A percentile compares a stretch with the other conserved stretches of the same genome.
phyloP scores from a whole-genome alignment of 2,888 invertebrate species.

The Lithophane socia region DNA sequence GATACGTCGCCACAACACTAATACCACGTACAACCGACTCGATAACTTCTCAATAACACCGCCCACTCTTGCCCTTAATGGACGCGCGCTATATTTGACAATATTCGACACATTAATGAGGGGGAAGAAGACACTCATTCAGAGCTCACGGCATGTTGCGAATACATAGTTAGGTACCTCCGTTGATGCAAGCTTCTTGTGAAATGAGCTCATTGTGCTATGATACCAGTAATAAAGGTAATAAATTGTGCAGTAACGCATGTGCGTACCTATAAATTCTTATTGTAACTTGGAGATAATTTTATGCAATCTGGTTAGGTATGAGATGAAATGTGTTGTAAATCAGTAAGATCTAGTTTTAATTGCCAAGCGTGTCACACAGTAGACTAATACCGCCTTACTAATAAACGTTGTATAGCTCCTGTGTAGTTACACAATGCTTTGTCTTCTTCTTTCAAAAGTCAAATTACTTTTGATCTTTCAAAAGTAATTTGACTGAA shows the following conservation, averaged over 20 bases:
- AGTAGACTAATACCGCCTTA: no score
- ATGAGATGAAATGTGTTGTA: not conserved
- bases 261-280: constrained; percentile 42
- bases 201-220: constrained; percentile 60
- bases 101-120: constrained; percentile 86
- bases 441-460: no score
- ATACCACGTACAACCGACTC: constrained; percentile 61
- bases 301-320: constrained; percentile 15
- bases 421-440: no score
- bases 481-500: no score
- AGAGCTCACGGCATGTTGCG: constrained; percentile 60
- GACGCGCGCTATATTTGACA: constrained; percentile 83
- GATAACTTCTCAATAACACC: constrained; percentile 78
- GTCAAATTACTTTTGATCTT: no score
- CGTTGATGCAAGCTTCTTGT: constrained; percentile 59
- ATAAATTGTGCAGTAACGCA: constrained; percentile 41
- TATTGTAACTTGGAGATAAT: constrained; percentile 39
- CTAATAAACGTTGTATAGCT: no score
- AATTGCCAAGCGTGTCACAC: not conserved
- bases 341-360: constrained; percentile 6
- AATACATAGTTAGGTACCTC: constrained; percentile 54
- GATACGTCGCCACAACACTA: constrained; percentile 59
- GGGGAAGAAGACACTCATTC: constrained; percentile 71
- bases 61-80: constrained; percentile 83
- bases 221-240: constrained; percentile 29